These are phyloP conservation scores for Caenorhabditis plicata DNA, from an alignment of 2,888 invertebrate species.

Conservation along the genomic window DNA sequence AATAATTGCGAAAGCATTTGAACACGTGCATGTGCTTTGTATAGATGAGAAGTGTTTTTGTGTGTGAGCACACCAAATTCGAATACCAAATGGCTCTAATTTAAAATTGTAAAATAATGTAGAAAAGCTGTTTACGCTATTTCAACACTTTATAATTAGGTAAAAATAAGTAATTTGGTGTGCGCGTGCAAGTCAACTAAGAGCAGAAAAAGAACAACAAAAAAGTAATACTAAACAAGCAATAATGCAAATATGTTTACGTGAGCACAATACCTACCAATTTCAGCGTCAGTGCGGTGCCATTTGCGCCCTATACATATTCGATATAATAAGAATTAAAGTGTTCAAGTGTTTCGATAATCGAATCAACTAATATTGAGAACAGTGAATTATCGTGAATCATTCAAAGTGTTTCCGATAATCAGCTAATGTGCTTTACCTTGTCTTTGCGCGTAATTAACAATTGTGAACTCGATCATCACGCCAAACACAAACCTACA, in stretches of 20 bases:
- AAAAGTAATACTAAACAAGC: not conserved
- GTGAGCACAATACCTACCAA: slow-evolving; percentile 26
- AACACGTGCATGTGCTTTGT: no score
- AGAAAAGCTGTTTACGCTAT: no score
- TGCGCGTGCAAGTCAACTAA: no score
- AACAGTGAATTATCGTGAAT: slow-evolving; percentile 11
- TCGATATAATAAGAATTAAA: slow-evolving; percentile 16
- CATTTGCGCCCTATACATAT: slow-evolving; percentile 52
- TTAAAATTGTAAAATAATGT: no score
- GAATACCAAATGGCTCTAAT: no score
- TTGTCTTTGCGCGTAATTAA: slow-evolving; percentile 55
- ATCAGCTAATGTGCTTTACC: slow-evolving; percentile 23
- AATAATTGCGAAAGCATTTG: no score
- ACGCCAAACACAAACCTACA: slow-evolving; percentile 55
- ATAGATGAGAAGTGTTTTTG: no score
- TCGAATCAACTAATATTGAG: slow-evolving; percentile 25
- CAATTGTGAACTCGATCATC: slow-evolving; percentile 59
- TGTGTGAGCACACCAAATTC: no score
- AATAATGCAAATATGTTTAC: not conserved
- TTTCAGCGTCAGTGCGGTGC: slow-evolving; percentile 48
- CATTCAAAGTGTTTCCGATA: slow-evolving; percentile 1
- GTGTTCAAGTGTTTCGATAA: slow-evolving; percentile 12
- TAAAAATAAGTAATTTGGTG: no score
- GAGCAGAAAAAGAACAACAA: not conserved
- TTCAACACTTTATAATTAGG: no score